Evolutionary conservation across 2,797 vertebrate genomes (phyloP).

Genomic region (Poeciliopsis gracilis): DNA sequence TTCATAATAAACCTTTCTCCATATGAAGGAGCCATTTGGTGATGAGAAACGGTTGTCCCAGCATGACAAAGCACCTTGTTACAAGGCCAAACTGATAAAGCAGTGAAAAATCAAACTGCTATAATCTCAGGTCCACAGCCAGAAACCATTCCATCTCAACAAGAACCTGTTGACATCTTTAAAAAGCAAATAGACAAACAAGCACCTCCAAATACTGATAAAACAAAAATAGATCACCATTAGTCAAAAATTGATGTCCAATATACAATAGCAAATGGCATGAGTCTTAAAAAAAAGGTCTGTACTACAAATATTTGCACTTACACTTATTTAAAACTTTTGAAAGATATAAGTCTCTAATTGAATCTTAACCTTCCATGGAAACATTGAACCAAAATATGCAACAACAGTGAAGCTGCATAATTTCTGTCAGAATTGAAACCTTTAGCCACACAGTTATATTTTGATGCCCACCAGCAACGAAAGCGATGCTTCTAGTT

Average conservation of each 20-base stretch:
- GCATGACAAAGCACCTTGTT: neutral
- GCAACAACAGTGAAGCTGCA: neutral
- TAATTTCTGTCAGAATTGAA: neutral
- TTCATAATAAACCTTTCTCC: neutral
- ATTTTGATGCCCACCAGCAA: neutral
- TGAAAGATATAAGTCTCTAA: neutral
- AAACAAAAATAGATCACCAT: neutral
- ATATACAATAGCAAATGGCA: neutral
- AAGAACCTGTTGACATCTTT: neutral
- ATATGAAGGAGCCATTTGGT: neutral
- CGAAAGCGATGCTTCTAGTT: neutral
- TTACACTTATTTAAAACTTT: neutral
- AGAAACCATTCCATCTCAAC: neutral
- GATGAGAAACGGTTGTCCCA: neutral
- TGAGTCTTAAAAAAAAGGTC: neutral
- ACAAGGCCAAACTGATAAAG: neutral
- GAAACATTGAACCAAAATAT: neutral
- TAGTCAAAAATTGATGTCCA: neutral
- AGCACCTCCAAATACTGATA: neutral
- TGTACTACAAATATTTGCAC: neutral
- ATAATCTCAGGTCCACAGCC: neutral
- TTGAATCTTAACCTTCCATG: neutral
- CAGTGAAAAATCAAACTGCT: neutral
- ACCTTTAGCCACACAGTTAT: neutral
- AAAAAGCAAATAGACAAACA: neutral